These are phyloP conservation scores for Lochmaea capreae DNA, from an alignment of 2,888 invertebrate genomes.

Conservation along the genomic window DNA sequence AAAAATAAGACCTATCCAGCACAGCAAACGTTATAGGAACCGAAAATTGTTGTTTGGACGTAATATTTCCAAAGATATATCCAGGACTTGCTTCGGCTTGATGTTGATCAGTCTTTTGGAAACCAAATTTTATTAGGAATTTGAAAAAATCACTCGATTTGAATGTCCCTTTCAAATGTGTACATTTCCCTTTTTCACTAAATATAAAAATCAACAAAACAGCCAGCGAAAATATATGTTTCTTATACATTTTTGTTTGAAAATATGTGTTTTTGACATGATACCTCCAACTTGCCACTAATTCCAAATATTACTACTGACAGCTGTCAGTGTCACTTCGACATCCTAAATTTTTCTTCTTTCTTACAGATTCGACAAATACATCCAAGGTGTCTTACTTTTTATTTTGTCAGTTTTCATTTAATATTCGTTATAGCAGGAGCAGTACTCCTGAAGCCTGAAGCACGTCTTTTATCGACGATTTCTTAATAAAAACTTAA, in stretches of 20 bases:
- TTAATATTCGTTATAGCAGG: no score
- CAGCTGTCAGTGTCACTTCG: background rate
- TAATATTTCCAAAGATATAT: constrained; percentile 96
- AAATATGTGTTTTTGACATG: constrained; percentile 49
- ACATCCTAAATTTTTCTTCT: background rate
- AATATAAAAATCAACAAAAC: constrained; percentile 46
- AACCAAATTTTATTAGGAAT: constrained; percentile 95
- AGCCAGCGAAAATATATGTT: constrained; percentile 46
- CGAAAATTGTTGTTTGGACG: constrained; percentile 75
- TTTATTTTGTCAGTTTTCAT: no score
- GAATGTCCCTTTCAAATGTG: constrained; percentile 75
- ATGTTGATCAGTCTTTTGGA: constrained; percentile 93
- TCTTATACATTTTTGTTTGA: constrained; percentile 54
- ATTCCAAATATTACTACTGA: background rate
- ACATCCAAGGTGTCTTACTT: no score
- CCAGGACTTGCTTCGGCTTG: constrained; percentile 89
- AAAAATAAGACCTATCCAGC: constrained; percentile 87
- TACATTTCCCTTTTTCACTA: constrained; percentile 55
- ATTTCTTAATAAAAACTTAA: no score
- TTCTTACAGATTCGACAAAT: background rate
- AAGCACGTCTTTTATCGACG: no score
- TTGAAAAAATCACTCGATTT: constrained; percentile 83
- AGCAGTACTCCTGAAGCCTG: no score
- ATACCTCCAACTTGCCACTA: constrained; percentile 31
- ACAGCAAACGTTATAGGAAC: constrained; percentile 87